phyloP scores from a whole-genome alignment of 2,888 invertebrate genomes.

The Lordiphosa andalusiaca region DNA sequence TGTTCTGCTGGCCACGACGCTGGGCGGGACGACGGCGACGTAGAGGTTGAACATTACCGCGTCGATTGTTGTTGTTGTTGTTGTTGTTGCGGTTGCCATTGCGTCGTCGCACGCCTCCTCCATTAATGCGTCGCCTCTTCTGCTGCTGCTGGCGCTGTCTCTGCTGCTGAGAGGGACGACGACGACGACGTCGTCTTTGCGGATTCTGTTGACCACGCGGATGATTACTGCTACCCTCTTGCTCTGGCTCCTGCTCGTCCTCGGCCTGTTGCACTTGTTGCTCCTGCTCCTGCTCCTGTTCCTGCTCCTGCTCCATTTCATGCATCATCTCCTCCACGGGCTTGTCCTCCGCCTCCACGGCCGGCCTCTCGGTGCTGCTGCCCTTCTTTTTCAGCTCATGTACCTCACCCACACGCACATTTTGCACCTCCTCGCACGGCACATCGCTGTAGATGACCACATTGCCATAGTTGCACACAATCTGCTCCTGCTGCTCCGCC shows the following conservation, averaged over 20 bases:
- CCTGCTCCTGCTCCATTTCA: constrained; percentile 1
- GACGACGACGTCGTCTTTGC: constrained; percentile 28
- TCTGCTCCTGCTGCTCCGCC: constrained; percentile 40
- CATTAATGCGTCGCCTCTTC: constrained; percentile 24
- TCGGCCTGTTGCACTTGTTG: constrained; percentile 3
- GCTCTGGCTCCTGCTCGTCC: constrained; percentile 1
- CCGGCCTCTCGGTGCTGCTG: not conserved
- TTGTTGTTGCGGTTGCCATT: constrained; percentile 22
- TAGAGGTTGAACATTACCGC: constrained; percentile 16
- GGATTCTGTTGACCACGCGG: constrained; percentile 53
- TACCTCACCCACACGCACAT: constrained; percentile 50
- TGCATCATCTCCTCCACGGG: constrained; percentile 3
- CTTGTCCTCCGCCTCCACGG: constrained; percentile 8
- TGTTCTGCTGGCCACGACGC: constrained; percentile 27
- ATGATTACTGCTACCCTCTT: constrained; percentile 19
- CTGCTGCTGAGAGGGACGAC: constrained; percentile 26
- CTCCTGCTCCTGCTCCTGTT: not conserved
- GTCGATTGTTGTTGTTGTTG: constrained; percentile 32
- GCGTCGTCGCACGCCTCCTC: constrained; percentile 30
- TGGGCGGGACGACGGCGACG: constrained; percentile 43
- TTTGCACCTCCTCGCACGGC: constrained; percentile 70
- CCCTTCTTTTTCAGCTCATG: constrained; percentile 23
- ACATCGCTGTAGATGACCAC: constrained; percentile 76
- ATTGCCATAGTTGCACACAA: constrained; percentile 74
- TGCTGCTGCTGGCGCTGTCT: constrained; percentile 23